These are phyloP conservation scores for Xyrauchen texanus DNA, from an alignment of 2,113 vertebrate genomes.

Conservation along the genomic window DNA sequence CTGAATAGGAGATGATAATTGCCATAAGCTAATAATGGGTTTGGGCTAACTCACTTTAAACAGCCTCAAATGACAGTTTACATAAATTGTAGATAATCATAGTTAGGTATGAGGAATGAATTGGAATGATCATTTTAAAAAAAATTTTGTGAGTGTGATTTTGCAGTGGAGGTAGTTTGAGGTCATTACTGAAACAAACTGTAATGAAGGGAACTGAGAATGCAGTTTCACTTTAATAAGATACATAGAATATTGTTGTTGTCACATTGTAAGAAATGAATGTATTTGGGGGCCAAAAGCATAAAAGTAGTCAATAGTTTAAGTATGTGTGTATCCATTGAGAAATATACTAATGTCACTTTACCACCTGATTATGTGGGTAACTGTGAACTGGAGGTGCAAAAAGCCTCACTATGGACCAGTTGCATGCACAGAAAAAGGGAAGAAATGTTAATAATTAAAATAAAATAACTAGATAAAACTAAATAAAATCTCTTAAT, in stretches of 20 bases:
- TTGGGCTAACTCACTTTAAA: constrained; percentile 39
- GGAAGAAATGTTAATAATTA: too few relatives aligned
- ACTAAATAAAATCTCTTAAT: too few relatives aligned
- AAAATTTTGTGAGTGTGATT: neutral
- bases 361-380: too few relatives aligned
- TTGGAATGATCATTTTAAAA: neutral
- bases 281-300: neutral
- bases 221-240: neutral
- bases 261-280: neutral
- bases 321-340: too few relatives aligned
- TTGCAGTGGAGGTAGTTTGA: neutral
- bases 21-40: constrained; percentile 5
- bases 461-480: too few relatives aligned
- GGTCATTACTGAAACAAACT: constrained; percentile 7
- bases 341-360: too few relatives aligned
- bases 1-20: constrained; percentile 36
- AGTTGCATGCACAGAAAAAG: too few relatives aligned
- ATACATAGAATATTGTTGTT: neutral
- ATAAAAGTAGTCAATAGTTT: neutral
- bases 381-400: too few relatives aligned
- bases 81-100: constrained; percentile 25
- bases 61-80: constrained; percentile 4
- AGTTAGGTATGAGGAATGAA: too few relatives aligned
- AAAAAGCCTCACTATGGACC: too few relatives aligned
- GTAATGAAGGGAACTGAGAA: constrained; percentile 3